phyloP scores from a whole-genome alignment of 1,140 invertebrate genomes.

The Coptotermes formosanus region DNA sequence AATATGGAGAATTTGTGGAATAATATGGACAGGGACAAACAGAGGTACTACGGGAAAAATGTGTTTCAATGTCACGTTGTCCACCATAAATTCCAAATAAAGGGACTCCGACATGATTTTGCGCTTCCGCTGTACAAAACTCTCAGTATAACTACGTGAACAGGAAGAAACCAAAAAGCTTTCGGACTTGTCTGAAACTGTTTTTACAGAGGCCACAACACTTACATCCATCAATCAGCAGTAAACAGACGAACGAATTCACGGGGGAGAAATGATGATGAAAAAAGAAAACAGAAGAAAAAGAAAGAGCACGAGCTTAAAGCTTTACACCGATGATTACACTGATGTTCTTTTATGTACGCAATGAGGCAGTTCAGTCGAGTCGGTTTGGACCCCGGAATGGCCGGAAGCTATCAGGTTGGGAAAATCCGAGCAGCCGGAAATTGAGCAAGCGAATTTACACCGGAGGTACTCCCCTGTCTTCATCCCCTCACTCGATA shows the following conservation, averaged over 20 bases:
- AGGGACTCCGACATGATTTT: no score
- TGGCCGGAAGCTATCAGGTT: background rate
- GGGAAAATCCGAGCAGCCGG: conserved; percentile 3
- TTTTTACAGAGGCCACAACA: no score
- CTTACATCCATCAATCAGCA: background rate
- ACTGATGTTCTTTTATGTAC: background rate
- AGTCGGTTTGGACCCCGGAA: background rate
- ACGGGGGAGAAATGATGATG: background rate
- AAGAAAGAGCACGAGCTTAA: background rate
- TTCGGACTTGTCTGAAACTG: no score
- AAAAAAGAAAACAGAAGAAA: no score
- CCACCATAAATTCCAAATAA: no score
- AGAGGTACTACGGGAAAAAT: no score
- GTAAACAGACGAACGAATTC: background rate
- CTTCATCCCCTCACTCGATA: background rate
- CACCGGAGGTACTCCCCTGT: background rate
- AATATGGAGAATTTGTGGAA: no score
- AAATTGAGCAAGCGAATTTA: conserved; percentile 17
- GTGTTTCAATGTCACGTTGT: no score
- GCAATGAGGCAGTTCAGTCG: background rate
- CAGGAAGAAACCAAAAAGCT: no score
- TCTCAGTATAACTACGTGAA: no score
- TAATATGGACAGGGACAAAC: no score
- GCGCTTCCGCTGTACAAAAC: no score
- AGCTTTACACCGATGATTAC: background rate